phyloP scores from a whole-genome alignment of 2,797 vertebrate genomes.

The Poecilia gillii region DNA sequence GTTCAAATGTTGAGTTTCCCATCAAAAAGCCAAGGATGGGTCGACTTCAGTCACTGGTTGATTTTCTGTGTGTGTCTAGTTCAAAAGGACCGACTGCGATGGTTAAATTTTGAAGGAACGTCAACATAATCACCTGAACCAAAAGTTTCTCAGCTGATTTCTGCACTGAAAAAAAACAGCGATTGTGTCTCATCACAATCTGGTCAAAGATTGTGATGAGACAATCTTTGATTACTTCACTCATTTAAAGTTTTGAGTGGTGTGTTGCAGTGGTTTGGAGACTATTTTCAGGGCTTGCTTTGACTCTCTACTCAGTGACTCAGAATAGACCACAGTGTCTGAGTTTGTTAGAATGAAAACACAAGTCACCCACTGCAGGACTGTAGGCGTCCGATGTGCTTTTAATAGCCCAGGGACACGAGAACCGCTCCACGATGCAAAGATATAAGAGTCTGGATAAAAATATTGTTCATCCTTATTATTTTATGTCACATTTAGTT shows the following conservation, averaged over 20 bases:
- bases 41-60: not conserved
- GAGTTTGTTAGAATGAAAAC: not conserved
- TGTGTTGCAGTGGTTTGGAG: not conserved
- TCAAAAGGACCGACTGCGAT: not conserved
- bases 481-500: not conserved
- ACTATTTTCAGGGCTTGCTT: not conserved
- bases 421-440: not conserved
- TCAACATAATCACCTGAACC: not conserved
- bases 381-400: not conserved
- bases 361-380: not conserved
- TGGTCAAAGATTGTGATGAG: not conserved
- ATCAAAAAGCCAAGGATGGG: not conserved
- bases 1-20: not conserved
- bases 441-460: not conserved
- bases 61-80: not conserved
- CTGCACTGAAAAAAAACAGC: not conserved
- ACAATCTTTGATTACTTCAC: not conserved
- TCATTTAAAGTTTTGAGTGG: not conserved
- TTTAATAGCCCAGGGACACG: not conserved
- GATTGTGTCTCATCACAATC: too few relatives aligned
- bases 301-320: not conserved
- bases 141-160: not conserved
- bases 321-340: not conserved
- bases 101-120: not conserved
- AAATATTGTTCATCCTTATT: too few relatives aligned